Base-by-base conservation (phyloP, 2,888 invertebrate genomes). In the Stomorhina lunata region DNA sequence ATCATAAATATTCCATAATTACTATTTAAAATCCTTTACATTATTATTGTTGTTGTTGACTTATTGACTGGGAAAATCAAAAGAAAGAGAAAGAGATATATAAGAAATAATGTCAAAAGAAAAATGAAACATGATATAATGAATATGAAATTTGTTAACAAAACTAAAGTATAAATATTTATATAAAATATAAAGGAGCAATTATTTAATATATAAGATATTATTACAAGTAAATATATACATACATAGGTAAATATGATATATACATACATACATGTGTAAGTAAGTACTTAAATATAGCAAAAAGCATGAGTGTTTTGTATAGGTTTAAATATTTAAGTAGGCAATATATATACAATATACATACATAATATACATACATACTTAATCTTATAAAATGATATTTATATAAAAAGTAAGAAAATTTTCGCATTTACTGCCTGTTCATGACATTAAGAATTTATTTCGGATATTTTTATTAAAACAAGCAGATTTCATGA, bases 111-210 rank as follows among this genome's bases (percentile, higher is more conserved):
- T 43, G 6, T n/a, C 57, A 37, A 53, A 6, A 53, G 17, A 65
- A 66, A 37, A 34, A 6, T 40, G 27, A 37, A 71, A 34, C 43
- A 6, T 40, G 27, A 37, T 65, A 34, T 43, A 29, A 61, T 4
- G 20, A 20, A 76, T 69, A 53, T 50, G 63, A 48, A 15, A 69
- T 59, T 53, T 75, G 80, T 75, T 66, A 75, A 59, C 37, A 72
- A 22, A n/a, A 65, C n/a, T n/a, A 50, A 20, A 34, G 5, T 61
- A 66, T 7, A 17, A 48, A 68, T 55, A 73, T 61, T 75, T 75
- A 80, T 55, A 61, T 66, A n/a, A n/a, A n/a, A n/a, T n/a, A 45
- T 22, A 17, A 45, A 80, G 40, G 63, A 71, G 78, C 78, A 78
- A 78, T 78, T 78, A 71, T 43, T 78, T 55, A 66, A 34, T 37